Base-by-base conservation (phyloP, 2,888 invertebrate genomes). In the Drosophila recens region DNA sequence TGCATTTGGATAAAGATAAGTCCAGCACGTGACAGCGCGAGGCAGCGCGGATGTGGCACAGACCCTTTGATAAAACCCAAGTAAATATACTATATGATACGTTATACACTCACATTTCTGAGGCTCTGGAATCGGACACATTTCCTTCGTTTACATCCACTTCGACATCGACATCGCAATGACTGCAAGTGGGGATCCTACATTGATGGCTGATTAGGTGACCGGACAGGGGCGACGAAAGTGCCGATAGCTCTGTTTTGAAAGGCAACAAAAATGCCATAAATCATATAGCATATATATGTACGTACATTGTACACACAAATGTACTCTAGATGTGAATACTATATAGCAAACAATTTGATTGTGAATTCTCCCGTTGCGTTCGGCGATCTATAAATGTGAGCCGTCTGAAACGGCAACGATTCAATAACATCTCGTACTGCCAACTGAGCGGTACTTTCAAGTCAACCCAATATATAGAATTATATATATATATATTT, bases 371-470 rank as follows among this genome's bases (percentile, higher is more conserved):
- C 58, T 65, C 61, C 51, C 58, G 63, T 67, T 74, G 34, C 61
- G 56, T 46, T 53, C 46, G 49, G 45, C 64, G 57, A 82, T 67
- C 81, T 90, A 91, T 91, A 91, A 89, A 91, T 88, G 73, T 71
- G 73, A 62, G 67, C 42, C 67, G 66, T 59, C 77, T 65, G 66
- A 52, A 74, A 66, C 70, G 69, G 54, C 43, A 79, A 59, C 73
- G 74, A 79, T 80, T 90, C 87, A 91, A 87, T 89, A 80, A 80
- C 76, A 79, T 69, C 74, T 77, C 54, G 75, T 59, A 72, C 61
- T 67, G 68, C 59, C 66, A 71, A 75, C 67, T 58, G 80, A 63
- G 51, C 71, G 53, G 59, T 72, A 59, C 74, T 79, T 58, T 48
- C 17, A 57, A 64, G 13, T 52, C 23, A 33, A 56, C 6, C 36